Base-by-base conservation (phyloP, 1,140 invertebrate species). In the Venturia canescens region DNA sequence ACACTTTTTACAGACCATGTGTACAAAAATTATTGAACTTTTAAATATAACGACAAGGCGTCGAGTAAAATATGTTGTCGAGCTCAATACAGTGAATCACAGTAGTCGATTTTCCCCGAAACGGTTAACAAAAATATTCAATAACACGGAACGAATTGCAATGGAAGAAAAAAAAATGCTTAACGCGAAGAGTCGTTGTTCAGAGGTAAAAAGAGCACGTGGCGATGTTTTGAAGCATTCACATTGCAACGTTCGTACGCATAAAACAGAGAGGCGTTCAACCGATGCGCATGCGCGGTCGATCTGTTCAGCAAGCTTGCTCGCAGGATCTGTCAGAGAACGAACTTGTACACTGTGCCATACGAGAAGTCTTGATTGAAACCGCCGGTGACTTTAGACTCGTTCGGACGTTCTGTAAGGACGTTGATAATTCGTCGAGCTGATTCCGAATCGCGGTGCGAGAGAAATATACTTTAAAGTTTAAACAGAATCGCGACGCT, bases 191-290 rank as follows among this genome's bases (percentile, higher is more conserved):
- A 50, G 18, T 50, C 11, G 18, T 16, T 50, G 18, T 44, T 44
- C 38, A 50, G 48, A 50, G 48, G 13, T 50, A 60, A 60, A 60
- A 60, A 70, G 48, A 85, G 79, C 84, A 85, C 84, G 83, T 85
- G 82, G 80, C 81, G 48, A 78, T 83, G 76, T 83, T 79, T 83
- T 81, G 81, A 79, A 75, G 34, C 74, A 53, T 13, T 11, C 11
- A 34, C 38, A 76, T 29, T 29, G 38, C 11, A 71, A 78, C 76
- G 84, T 88, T 86, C 48, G 77, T 87, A 82, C 77, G 83, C 87
- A 88, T 83, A 79, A 60, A 21, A 60, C n/a, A 21, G 57, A 60
- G 21, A n/a, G 18, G 16, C n/a, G 57, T 60, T 60, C 57, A n/a
- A 7, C n/a, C 18, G 21, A n/a, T 57, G 80, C 27, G 79, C 83